phyloP scores from a whole-genome alignment of 2,888 invertebrate genomes.

The Eristalis intricaria region DNA sequence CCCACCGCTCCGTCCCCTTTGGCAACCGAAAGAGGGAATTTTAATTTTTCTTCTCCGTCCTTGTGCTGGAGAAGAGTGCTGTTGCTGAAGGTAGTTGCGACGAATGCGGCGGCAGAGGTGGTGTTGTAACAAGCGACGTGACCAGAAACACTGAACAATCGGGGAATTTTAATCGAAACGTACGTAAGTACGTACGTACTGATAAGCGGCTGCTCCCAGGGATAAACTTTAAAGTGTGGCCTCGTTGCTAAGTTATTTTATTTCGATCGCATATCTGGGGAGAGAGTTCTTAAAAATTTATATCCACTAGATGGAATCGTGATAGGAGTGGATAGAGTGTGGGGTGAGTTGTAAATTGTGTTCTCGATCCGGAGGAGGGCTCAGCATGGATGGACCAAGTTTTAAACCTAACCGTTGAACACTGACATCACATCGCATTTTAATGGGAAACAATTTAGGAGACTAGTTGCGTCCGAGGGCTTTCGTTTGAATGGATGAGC shows the following conservation, averaged over 20 bases:
- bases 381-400: neutral
- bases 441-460: no score
- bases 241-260: constrained; percentile 4
- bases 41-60: neutral
- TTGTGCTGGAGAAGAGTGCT: neutral
- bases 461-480: no score
- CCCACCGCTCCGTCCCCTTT: neutral
- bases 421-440: no score
- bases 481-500: no score
- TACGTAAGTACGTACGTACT: constrained; percentile 5
- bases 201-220: constrained; percentile 32
- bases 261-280: neutral
- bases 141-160: constrained; percentile 43
- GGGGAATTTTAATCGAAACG: constrained; percentile 52
- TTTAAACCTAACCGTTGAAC: no score
- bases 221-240: constrained; percentile 22
- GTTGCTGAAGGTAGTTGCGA: neutral
- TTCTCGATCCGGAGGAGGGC: neutral
- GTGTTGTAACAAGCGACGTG: constrained; percentile 65
- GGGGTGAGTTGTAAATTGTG: neutral
- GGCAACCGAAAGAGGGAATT: neutral
- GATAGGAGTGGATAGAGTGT: neutral
- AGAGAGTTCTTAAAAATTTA: neutral
- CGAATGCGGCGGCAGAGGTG: neutral
- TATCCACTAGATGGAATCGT: neutral